These are phyloP conservation scores for Calliphora vomitoria DNA, from an alignment of 2,888 invertebrate species.

Conservation along the genomic window DNA sequence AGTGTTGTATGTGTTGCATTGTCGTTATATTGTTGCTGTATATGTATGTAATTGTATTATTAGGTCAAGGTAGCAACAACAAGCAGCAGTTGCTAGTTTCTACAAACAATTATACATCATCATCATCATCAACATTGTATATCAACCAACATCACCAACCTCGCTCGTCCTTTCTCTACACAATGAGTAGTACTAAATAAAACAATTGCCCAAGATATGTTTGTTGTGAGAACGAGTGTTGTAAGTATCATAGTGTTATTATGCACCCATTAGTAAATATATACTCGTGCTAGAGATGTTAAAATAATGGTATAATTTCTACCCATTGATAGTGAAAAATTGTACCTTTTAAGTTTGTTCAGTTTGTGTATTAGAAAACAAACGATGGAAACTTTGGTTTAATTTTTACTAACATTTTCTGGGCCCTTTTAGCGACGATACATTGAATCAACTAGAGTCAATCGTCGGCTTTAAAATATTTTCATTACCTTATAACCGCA, in stretches of 20 bases:
- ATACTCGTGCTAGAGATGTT: not conserved
- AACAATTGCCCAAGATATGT: not conserved
- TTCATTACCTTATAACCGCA: no score
- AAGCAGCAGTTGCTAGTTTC: conserved; percentile 51
- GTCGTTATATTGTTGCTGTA: conserved; percentile 11
- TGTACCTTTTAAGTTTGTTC: no score
- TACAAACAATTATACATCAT: conserved; percentile 34
- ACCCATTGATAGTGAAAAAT: no score
- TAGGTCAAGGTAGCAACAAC: conserved; percentile 70
- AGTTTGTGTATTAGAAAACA: no score
- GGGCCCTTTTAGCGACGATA: no score
- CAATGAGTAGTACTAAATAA: not conserved
- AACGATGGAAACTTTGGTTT: no score
- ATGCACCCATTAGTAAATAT: not conserved
- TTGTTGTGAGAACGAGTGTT: not conserved
- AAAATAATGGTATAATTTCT: no score
- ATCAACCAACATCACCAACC: not conserved
- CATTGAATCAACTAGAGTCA: no score
- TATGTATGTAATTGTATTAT: conserved; percentile 66
- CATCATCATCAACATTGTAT: not conserved
- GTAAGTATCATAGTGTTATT: not conserved
- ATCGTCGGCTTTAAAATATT: no score
- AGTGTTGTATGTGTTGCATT: conserved; percentile 15
- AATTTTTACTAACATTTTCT: no score
- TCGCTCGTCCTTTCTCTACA: not conserved